Base-by-base conservation (phyloP, 92 coral and sea anemone genomes). In the Meandrina meandrites region DNA sequence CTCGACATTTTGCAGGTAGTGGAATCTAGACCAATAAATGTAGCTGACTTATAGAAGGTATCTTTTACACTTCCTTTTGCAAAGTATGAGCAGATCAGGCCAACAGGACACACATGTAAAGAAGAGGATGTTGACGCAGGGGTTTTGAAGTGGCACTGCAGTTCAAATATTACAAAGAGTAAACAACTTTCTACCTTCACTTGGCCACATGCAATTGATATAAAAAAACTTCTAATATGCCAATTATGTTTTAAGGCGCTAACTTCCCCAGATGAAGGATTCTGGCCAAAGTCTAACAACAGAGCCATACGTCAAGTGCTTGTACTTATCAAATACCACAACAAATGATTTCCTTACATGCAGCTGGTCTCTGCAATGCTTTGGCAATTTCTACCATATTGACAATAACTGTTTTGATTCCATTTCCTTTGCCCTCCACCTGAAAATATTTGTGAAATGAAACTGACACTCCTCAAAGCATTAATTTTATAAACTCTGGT, bases 341-440 rank as follows among this genome's bases (percentile, higher is more conserved):
- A 47, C 53, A 75, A 27, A 74, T 22, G 17, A 24, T 47, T 76
- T 67, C 12, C 99, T 90, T 91, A 96, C 99, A 96, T 75, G 98
- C 87, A 48, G 99, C 90, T 81, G 99, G 99, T 37, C 99, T 92
- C 51, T 92, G 89, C 37, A 96, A 86, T 54, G 99, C 91, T 91
- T 96, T 96, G 24, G 98, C 99, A 90, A 96, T 92, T 58, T 96
- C 99, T 81, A 96, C 94, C 99, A 96, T 96, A 91, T 96, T 96
- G 47, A 96, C 99, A 87, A 96, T 96, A n/a, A 96, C 99, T 75
- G 99, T 96, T 88, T 96, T 96, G 48, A 96, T 96, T 27, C 99
- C 99, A 96, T 96, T 96, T 47, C 99, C 99, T 89, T 96, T 96
- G 34, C 99, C 99, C 86, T 96, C 99, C 90, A 96, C 99, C 99